These are phyloP conservation scores for Cactoblastis cactorum DNA, from an alignment of 2,888 invertebrate genomes.

Conservation along the genomic window DNA sequence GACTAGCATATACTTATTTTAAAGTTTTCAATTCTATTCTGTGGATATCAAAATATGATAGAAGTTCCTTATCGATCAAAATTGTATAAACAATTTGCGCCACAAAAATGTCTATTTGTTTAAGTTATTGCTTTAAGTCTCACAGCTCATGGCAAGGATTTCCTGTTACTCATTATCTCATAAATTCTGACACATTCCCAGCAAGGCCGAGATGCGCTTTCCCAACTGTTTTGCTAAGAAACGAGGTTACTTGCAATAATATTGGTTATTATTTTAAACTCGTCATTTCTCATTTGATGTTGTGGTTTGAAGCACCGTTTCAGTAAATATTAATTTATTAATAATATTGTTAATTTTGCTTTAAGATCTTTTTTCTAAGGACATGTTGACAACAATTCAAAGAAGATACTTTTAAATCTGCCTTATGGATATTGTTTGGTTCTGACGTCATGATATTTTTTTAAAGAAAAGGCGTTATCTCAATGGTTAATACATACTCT, in stretches of 20 bases:
- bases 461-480: too few species aligned
- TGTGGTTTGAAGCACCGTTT: neutral
- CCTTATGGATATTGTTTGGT: too few species aligned
- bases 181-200: constrained; percentile 7
- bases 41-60: too few species aligned
- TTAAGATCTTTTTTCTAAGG: too few species aligned
- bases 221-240: constrained; percentile 11
- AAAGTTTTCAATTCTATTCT: too few species aligned
- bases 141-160: constrained; percentile 6
- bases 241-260: constrained; percentile 2
- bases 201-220: constrained; percentile 5
- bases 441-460: too few species aligned
- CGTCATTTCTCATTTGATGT: neutral
- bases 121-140: neutral
- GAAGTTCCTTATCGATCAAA: too few species aligned
- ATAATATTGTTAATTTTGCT: too few species aligned
- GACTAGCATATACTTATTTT: too few species aligned
- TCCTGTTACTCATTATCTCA: constrained; percentile 13
- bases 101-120: constrained; percentile 2
- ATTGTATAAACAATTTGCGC: neutral
- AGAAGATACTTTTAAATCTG: too few species aligned
- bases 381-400: neutral
- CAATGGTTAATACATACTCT: too few species aligned
- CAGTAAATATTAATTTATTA: neutral
- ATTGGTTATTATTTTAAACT: constrained; percentile 9